Evolutionary conservation across 2,113 vertebrate genomes (phyloP), one percentile per base, ranked within the genome.

Genomic region (Bungarus multicinctus): DNA sequence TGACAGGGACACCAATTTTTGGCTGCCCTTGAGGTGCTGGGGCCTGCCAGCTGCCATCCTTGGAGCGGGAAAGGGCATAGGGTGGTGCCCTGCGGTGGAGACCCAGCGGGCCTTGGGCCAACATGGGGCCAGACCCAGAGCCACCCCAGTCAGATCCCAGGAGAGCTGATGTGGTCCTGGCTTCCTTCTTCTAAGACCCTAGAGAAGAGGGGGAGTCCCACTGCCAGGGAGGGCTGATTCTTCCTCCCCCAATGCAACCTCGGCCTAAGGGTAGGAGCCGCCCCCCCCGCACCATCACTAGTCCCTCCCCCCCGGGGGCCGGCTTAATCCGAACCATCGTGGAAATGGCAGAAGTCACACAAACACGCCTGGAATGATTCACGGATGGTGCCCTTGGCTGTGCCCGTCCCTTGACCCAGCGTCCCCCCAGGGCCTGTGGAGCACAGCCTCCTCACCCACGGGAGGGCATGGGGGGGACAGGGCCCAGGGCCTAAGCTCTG

Each of bases 391-490:
- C 16, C 69, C 69, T 81, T 81, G 69, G 69, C n/a, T 2, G 5
- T 34, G 12, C n/a, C 14, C 14, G 2, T 16, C 64, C n/a, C 6
- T 34, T 34, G n/a, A 2, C 69, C 5, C 69, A 3, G 18, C 0
- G 2, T 3, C 69, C 16, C 69, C 20, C 69, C 69, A 7, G 69
- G n/a, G n/a, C 69, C 69, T 74, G n/a, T 2, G 5, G 64, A 69
- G 64, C 64, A 69, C 30, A 14, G 30, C 64, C 30, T 69, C 4
- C 64, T 69, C 30, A 16, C 64, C 14, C 10, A 2, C 0, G 5
- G 69, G 16, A n/a, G 5, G 5, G 16, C 4, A 0, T 1, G n/a
- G 16, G 6, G 5, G 34, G n/a, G 34, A 0, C n/a, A n/a, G 64
- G 58, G 10, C 30, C 60, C 60, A 2, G 60, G 60, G 30, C 69